Conservation (phyloP, 1,140 invertebrate genomes). For the Meloidogyne floridensis region DNA sequence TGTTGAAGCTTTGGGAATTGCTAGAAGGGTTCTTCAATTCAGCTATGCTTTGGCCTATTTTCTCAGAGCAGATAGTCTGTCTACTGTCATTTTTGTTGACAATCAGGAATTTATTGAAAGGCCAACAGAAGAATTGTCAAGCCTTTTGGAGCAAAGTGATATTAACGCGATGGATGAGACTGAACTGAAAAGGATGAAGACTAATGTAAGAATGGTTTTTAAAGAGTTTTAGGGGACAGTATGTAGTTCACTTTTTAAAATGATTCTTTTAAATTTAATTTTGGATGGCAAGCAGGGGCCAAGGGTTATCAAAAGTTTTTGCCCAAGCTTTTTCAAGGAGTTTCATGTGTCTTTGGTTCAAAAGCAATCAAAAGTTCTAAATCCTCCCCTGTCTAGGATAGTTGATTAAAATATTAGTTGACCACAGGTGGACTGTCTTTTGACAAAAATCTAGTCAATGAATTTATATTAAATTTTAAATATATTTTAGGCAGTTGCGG, state of each 20-base stretch:
- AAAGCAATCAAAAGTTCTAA: no score
- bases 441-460: no score
- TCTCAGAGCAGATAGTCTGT: constrained; percentile 90
- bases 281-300: no score
- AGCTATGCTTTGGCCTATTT: constrained; percentile 99
- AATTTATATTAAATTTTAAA: neutral
- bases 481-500: neutral
- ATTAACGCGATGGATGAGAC: neutral
- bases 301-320: no score
- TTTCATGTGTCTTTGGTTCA: no score
- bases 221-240: no score
- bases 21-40: constrained; percentile 95
- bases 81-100: constrained; percentile 96
- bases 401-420: no score
- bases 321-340: no score
- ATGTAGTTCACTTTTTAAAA: no score
- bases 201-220: neutral
- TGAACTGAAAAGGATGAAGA: neutral
- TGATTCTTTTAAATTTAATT: no score
- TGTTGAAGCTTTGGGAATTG: constrained; percentile 86
- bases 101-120: constrained; percentile 97
- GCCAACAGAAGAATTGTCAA: constrained; percentile 91
- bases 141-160: constrained; percentile 80
- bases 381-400: no score
- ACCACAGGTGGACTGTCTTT: no score